Conservation (phyloP, 1,140 invertebrate genomes). For the Drosophila cardini region DNA sequence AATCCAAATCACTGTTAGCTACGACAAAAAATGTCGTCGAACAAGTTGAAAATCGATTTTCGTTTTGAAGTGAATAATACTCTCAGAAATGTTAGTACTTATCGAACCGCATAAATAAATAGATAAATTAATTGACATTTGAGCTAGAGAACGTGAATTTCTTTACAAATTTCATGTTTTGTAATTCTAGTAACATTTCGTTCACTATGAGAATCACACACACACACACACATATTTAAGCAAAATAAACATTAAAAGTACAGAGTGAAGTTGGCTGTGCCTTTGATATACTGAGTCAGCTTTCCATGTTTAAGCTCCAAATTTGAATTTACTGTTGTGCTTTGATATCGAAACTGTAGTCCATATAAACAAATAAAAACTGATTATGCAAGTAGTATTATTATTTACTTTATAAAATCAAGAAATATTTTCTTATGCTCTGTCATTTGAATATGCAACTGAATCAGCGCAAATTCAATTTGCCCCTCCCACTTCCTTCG, state of each 20-base stretch:
- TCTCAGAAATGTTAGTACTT: not conserved
- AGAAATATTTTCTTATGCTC: not conserved
- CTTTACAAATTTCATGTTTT: not conserved
- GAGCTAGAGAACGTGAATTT: too few relatives aligned
- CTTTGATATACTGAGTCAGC: not conserved
- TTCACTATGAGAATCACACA: not conserved
- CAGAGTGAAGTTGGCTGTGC: conserved; percentile 2
- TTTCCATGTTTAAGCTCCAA: not conserved
- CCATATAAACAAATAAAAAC: not conserved
- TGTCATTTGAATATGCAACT: conserved; percentile 1
- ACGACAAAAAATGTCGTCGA: conserved; percentile 62
- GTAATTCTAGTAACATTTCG: not conserved
- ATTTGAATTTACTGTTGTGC: not conserved
- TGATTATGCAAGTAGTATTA: too few relatives aligned
- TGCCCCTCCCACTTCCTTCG: not conserved
- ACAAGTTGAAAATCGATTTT: conserved; percentile 47
- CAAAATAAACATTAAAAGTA: not conserved
- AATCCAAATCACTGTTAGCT: conserved; percentile 43
- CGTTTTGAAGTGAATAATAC: conserved; percentile 8
- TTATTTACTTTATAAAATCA: not conserved
- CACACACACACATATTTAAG: not conserved
- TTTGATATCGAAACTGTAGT: not conserved
- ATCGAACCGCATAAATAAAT: not conserved
- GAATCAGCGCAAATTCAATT: not conserved
- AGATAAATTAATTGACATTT: too few relatives aligned